Percentiles rank a stretch among this genome's conserved stretches.
These are phyloP conservation scores for Polyploca ridens DNA, from an alignment of 2,888 invertebrate genomes.

Conservation along the genomic window DNA sequence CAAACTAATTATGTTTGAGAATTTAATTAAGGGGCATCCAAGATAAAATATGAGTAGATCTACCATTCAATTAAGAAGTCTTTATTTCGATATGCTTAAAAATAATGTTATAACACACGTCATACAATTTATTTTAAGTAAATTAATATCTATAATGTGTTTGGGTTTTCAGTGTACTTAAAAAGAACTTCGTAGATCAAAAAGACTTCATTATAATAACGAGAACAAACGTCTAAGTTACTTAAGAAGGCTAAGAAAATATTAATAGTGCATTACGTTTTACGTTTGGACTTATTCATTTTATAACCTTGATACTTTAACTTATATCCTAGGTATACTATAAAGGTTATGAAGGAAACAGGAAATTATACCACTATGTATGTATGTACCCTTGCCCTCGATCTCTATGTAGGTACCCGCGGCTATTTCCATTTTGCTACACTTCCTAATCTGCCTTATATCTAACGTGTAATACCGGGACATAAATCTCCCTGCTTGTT, in stretches of 20 bases:
- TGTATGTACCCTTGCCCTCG: not conserved
- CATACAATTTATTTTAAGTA: no score
- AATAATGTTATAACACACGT: no score
- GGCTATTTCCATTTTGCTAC: conserved; percentile 28
- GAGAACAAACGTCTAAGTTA: no score
- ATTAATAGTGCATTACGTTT: not conserved
- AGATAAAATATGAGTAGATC: no score
- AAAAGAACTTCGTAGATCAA: no score
- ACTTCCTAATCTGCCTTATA: conserved; percentile 31
- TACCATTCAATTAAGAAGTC: no score
- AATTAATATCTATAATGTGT: no score
- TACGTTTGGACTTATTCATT: not conserved
- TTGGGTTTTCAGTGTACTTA: no score
- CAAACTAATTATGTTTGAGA: not conserved
- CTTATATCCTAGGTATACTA: not conserved
- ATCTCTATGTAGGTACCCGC: conserved; percentile 14
- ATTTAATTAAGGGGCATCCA: not conserved
- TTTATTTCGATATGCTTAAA: no score
- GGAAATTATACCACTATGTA: not conserved
- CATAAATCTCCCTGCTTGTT: conserved; percentile 28
- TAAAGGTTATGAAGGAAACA: not conserved
- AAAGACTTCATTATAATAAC: no score
- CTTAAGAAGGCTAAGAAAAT: no score
- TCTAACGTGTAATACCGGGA: conserved; percentile 24
- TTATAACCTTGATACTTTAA: not conserved